Evolutionary conservation across 2,113 vertebrate species (phyloP).

Genomic region (Hippocampus comes): DNA sequence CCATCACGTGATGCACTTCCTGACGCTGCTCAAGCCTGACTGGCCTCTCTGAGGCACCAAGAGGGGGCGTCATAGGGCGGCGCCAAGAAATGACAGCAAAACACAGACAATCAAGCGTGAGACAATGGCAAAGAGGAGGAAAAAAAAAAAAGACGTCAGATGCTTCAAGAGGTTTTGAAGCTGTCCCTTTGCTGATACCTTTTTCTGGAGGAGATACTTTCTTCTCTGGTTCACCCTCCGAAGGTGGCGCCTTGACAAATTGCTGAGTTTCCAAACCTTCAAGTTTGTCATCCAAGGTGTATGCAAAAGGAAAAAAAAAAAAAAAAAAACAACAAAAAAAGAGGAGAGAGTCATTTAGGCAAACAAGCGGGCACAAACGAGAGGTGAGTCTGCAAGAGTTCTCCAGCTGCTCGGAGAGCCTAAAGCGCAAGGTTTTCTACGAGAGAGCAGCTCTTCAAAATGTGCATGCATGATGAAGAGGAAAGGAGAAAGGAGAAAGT

Average conservation of each 20-base stretch:
- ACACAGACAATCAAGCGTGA: constrained; percentile 60
- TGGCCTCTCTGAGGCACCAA: constrained; percentile 27
- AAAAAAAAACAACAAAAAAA: constrained; percentile 7
- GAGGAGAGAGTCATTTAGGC: constrained; percentile 22
- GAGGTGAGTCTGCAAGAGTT: neutral
- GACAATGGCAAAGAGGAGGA: constrained; percentile 13
- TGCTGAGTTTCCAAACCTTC: neutral
- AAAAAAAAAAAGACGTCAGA: constrained; percentile 3
- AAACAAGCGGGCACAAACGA: constrained; percentile 8
- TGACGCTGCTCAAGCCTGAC: constrained; percentile 27
- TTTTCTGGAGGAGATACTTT: constrained; percentile 36
- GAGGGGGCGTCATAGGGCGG: constrained; percentile 59
- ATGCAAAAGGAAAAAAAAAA: neutral
- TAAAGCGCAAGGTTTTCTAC: neutral
- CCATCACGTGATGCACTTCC: constrained; percentile 17
- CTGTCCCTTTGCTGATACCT: constrained; percentile 47
- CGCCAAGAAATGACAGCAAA: constrained; percentile 60
- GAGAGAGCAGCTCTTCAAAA: neutral
- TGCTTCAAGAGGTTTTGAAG: constrained; percentile 16
- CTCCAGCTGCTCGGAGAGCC: neutral
- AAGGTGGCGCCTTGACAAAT: constrained; percentile 23
- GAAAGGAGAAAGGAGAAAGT: neutral
- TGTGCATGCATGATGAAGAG: constrained; percentile 13
- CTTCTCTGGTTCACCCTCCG: constrained; percentile 32
- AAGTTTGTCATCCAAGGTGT: neutral